These are phyloP conservation scores for Stenopsyche tienmushanensis DNA, from an alignment of 1,140 invertebrate genomes.

Conservation along the genomic window DNA sequence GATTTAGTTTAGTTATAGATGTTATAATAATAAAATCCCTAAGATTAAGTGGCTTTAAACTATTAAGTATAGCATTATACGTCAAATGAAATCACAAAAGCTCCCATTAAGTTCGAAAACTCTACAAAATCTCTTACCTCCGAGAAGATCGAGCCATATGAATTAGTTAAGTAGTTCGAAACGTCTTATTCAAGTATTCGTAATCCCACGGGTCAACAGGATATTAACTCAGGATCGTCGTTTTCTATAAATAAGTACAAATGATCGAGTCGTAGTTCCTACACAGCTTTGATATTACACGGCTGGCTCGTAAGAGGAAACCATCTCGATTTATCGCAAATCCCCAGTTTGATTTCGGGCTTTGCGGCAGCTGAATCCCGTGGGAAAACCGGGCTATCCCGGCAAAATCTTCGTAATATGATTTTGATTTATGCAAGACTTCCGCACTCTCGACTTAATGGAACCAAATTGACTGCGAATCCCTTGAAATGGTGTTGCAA, in stretches of 20 bases:
- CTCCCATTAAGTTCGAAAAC: no score
- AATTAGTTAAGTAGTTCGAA: no score
- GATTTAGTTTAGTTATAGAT: no score
- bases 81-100: no score
- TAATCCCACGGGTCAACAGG: not conserved
- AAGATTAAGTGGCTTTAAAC: no score
- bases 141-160: no score
- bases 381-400: not conserved
- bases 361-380: not conserved
- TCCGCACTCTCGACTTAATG: constrained; percentile 10
- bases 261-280: not conserved
- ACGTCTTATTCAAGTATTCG: no score
- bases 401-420: constrained; percentile 11
- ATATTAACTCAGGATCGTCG: not conserved
- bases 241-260: not conserved
- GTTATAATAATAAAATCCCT: no score
- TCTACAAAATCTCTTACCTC: no score
- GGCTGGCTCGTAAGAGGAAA: not conserved
- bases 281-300: not conserved
- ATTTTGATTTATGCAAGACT: constrained; percentile 22
- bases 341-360: constrained; percentile 5
- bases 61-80: no score
- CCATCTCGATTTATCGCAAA: constrained; percentile 1
- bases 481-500: not conserved
- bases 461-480: constrained; percentile 10